Evolutionary conservation across 1,140 invertebrate species (phyloP), one percentile per base, ranked within the genome.

Genomic region (Patella vulgata): DNA sequence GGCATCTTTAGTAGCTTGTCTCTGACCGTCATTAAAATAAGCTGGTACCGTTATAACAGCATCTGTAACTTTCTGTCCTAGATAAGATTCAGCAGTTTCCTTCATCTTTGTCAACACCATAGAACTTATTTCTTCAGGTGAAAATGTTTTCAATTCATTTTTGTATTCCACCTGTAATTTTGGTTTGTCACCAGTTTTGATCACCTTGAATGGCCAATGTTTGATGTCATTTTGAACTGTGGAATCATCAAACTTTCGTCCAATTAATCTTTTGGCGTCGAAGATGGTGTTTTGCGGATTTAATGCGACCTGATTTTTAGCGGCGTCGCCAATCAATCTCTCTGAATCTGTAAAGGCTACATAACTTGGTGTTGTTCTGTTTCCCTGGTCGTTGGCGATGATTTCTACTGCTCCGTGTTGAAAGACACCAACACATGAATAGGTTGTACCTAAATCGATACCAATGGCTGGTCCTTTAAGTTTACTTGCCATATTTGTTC

Each of bases 21-120:
- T 90, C 71, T 90, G 90, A 2, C 86, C 82, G 74, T 92, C 91
- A 72, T 90, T 87, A 75, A 87, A 87, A 62, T 87, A 87, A 5
- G 85, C 85, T 6, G 59, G 59, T 12, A 66, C 63, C 8, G 57
- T 66, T 44, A 86, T 77, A 8, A 86, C 85, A 27, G 85, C 79
- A 66, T 79, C 63, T n/a, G 60, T 76, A 1, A 80, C 66, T 42
- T 50, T 70, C 58, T 73, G 91, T 48, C 95, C 96, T 60, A 98
- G 88, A 78, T 96, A 97, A 12, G 93, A 93, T 86, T 97, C 95
- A 55, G 95, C 94, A 59, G 92, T 96, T 88, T 87, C 94, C 90
- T 88, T 95, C 93, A 96, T 91, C 76, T 79, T 94, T 17, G 86
- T 87, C 63, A 94, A 79, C 5, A 96, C 93, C 93, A 96, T 93